Conservation (phyloP, 2,797 vertebrate species). For the Emydoidea blandingii region DNA sequence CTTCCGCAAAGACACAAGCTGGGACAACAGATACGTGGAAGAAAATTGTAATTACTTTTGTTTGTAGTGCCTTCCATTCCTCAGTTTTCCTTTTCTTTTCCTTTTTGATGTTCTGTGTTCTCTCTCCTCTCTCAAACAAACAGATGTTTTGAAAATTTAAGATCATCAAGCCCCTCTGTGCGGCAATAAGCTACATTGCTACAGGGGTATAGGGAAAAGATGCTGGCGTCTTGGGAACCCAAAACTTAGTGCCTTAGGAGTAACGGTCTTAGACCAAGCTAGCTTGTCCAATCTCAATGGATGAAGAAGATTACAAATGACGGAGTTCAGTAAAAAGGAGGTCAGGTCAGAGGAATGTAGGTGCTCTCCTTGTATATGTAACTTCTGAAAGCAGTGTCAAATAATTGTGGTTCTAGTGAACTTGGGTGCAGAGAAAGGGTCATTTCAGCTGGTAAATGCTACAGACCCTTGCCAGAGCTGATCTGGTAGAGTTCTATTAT, state of each 20-base stretch:
- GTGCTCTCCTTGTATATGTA: not conserved
- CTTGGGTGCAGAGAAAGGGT: rapidly evolving
- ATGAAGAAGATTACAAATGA: not conserved
- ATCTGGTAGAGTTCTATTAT: rapidly evolving
- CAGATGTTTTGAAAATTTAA: not conserved
- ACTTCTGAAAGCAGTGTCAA: not conserved
- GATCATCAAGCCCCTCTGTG: slow-evolving; percentile 12
- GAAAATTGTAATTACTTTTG: not conserved
- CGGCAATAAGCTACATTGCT: not conserved
- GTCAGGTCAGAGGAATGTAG: not conserved
- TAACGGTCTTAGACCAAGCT: not conserved
- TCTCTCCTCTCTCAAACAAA: not conserved
- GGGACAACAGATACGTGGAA: rapidly evolving
- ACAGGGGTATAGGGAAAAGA: slow-evolving; percentile 33
- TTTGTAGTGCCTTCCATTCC: not conserved
- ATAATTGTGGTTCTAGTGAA: not conserved
- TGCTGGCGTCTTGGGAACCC: not conserved
- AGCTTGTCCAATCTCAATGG: not conserved
- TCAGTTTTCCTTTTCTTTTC: not conserved
- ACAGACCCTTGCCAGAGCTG: not conserved
- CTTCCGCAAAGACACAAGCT: not conserved
- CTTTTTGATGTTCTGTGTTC: not conserved
- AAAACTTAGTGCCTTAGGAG: not conserved
- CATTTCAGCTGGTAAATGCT: rapidly evolving
- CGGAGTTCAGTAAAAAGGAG: not conserved